Base-by-base conservation (phyloP, 2,888 invertebrate genomes). In the Pachymerium ferrugineum region DNA sequence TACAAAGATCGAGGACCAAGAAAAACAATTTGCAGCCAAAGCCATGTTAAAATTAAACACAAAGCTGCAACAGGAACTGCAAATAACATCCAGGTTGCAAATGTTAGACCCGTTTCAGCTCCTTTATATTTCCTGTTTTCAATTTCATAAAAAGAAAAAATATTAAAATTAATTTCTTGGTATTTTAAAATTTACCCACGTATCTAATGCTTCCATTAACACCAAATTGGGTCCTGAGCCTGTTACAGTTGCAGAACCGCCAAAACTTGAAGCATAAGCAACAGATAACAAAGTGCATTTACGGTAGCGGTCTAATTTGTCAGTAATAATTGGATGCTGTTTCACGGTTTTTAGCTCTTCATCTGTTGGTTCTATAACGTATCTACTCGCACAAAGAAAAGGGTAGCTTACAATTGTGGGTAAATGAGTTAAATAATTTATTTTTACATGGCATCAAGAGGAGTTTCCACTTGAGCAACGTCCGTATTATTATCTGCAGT, bases 171-270 rank as follows among this genome's bases (percentile, higher is more conserved):
- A n/a, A n/a, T n/a, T n/a, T n/a, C n/a, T n/a, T n/a, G n/a, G n/a
- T n/a, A n/a, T n/a, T n/a, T n/a, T n/a, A n/a, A n/a, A 19, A 16
- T 3, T 8, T 22, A 70, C 22, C 22, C 22, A 89, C 89, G 85
- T 84, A 79, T 90, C 90, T 77, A 88, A 89, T 74, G 90, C 87
- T 70, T 74, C 77, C 69, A 77, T 78, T 1, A 79, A 67, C 0
- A 78, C 76, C 0, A 79, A 70, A 68, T 79, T 79, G 1, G 79
- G 76, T 10, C 75, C 77, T 0, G 77, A 78, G 0, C 79, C 79
- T 1, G 78, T 79, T 5, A 79, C 42, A 0, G 78, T 78, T 10
- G 78, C 78, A n/a, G 78, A 79, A 22, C 79, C 79, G 1, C 79
- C 79, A 19, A 77, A 75, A 70, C 78, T 77, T 10, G 79, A 77